phyloP scores from a whole-genome alignment of 2,888 invertebrate genomes.

The Macaria liturata region DNA sequence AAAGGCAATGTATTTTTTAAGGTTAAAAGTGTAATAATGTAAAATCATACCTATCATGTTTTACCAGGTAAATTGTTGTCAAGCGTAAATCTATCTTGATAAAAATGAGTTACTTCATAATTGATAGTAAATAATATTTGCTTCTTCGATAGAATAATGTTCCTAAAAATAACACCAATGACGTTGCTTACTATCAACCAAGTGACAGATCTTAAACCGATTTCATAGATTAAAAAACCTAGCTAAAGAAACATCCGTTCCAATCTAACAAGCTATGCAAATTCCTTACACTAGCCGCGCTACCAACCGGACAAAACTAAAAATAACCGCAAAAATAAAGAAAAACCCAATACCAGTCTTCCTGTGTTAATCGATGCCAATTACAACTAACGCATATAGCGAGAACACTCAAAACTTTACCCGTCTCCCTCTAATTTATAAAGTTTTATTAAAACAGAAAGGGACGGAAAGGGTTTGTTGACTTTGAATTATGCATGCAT shows the following conservation, averaged over 20 bases:
- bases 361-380: slow-evolving; percentile 80
- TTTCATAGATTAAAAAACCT: background rate
- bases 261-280: slow-evolving; percentile 12
- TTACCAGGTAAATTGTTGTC: too few species aligned
- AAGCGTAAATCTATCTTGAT: too few species aligned
- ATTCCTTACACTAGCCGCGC: slow-evolving; percentile 13
- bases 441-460: slow-evolving; percentile 7
- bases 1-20: too few species aligned
- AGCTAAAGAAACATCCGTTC: background rate
- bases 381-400: slow-evolving; percentile 53
- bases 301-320: slow-evolving; percentile 42
- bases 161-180: too few species aligned
- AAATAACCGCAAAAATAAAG: slow-evolving; percentile 56
- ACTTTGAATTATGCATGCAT: slow-evolving; percentile 23
- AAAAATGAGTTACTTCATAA: too few species aligned
- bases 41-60: too few species aligned
- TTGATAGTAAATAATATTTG: too few species aligned
- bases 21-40: too few species aligned
- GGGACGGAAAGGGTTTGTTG: slow-evolving; percentile 23
- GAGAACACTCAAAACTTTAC: slow-evolving; percentile 23
- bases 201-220: too few species aligned
- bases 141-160: too few species aligned
- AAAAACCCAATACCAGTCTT: slow-evolving; percentile 65
- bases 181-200: too few species aligned
- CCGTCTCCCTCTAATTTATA: slow-evolving; percentile 21